Base-by-base conservation (phyloP, 2,888 invertebrate genomes). In the Prosopocoilus inquinatus region DNA sequence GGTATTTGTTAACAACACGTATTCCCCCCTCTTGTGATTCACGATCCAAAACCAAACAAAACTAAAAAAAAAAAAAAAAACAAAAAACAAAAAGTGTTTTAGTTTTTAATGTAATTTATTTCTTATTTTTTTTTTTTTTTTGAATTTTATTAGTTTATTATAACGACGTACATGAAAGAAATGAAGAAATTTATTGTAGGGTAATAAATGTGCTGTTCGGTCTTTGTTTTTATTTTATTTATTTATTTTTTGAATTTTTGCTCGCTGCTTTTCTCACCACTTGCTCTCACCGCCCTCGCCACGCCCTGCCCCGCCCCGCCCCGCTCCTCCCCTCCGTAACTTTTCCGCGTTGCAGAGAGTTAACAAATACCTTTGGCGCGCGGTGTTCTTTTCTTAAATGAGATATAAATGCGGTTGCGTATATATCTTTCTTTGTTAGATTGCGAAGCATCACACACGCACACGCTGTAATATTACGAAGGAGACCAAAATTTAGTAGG, bases 1-100 rank as follows among this genome's bases (percentile, higher is more conserved):
- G 63, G 60, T 63, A 62, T 63, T 62, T 63, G 63, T 63, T 63
- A 63, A 59, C n/a, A n/a, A n/a, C n/a, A n/a, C 53, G 34, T 41
- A 57, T 52, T 57, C 53, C 20, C 20, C n/a, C n/a, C n/a, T n/a
- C n/a, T 54, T 54, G 57, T 53, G 51, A 58, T 56, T 58, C 53
- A 51, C n/a, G n/a, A n/a, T 56, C 53, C 55, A 58, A 58, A 48
- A n/a, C n/a, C n/a, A n/a, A n/a, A n/a, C n/a, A n/a, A n/a, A n/a
- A n/a, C n/a, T n/a, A n/a, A n/a, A 53, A 39, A 38, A 39, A 47
- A 45, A 34, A n/a, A 35, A 11, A 47, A 39, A 36, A 33, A 32
- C 35, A 33, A n/a, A n/a, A n/a, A n/a, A n/a, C n/a, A n/a, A n/a
- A n/a, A n/a, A n/a, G n/a, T n/a, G n/a, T n/a, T n/a, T n/a, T 47